phyloP scores from a whole-genome alignment of 2,888 invertebrate species.

The Pediacus dermestoides region DNA sequence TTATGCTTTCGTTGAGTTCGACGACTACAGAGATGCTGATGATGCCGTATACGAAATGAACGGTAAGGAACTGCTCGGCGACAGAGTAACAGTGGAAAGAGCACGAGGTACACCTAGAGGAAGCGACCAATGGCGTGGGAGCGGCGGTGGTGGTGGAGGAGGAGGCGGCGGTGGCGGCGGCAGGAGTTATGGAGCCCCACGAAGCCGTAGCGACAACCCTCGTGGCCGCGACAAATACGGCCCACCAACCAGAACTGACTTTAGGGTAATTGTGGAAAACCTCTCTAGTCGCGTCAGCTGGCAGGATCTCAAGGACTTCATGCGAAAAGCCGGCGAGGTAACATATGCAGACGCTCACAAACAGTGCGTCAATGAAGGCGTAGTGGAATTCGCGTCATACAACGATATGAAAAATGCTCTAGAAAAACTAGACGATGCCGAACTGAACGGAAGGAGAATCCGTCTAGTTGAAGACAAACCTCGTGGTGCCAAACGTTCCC shows the following conservation, averaged over 20 bases:
- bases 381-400: slow-evolving; percentile 90
- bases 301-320: slow-evolving; percentile 99
- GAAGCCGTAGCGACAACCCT: slow-evolving; percentile 48
- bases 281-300: slow-evolving; percentile 97
- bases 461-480: slow-evolving; percentile 82
- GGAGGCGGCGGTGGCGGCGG: slow-evolving; percentile 16
- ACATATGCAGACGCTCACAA: slow-evolving; percentile 96
- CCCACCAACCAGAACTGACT: slow-evolving; percentile 95
- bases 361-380: slow-evolving; percentile 52
- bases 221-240: slow-evolving; percentile 72
- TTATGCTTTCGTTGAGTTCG: slow-evolving; percentile 98
- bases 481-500: slow-evolving; percentile 53
- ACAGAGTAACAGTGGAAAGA: slow-evolving; percentile 85
- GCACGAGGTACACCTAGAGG: slow-evolving; percentile 72
- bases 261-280: slow-evolving; percentile 95
- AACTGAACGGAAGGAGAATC: slow-evolving; percentile 88
- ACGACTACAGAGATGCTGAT: slow-evolving; percentile 95
- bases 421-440: slow-evolving; percentile 91
- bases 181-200: slow-evolving; percentile 19
- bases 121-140: slow-evolving; percentile 69
- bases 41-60: slow-evolving; percentile 98
- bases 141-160: slow-evolving; percentile 59
- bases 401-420: slow-evolving; percentile 92
- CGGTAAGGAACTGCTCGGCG: slow-evolving; percentile 93
- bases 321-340: slow-evolving; percentile 96